Conservation (phyloP, 1,140 invertebrate genomes). For the Drosophila murphyi region DNA sequence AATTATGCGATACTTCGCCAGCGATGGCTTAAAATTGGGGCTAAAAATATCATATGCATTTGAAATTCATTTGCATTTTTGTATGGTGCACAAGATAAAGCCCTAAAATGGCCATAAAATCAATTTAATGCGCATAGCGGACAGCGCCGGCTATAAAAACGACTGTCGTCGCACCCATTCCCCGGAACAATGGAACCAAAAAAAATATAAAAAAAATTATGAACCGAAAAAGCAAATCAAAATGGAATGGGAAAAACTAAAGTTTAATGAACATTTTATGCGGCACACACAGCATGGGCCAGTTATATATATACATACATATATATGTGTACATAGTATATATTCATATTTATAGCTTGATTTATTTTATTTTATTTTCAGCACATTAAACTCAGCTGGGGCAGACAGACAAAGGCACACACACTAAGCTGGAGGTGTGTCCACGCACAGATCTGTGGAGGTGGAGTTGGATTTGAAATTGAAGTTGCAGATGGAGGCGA, state of each 20-base stretch:
- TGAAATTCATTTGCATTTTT: slow-evolving; percentile 63
- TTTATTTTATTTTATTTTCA: slow-evolving; percentile 58
- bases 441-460: slow-evolving; percentile 1
- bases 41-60: slow-evolving; percentile 51
- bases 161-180: slow-evolving; percentile 45
- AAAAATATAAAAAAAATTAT: slow-evolving; percentile 33
- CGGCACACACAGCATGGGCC: slow-evolving; percentile 57
- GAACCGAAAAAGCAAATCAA: slow-evolving; percentile 25
- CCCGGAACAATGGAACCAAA: slow-evolving; percentile 27
- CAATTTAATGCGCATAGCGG: slow-evolving; percentile 47
- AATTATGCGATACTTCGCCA: slow-evolving; percentile 51
- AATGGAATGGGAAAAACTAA: slow-evolving; percentile 4
- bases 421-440: slow-evolving; percentile 24
- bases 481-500: neutral
- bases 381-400: slow-evolving; percentile 29
- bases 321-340: neutral
- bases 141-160: slow-evolving; percentile 27
- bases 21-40: slow-evolving; percentile 42
- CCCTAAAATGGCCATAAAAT: slow-evolving; percentile 63
- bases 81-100: slow-evolving; percentile 30
- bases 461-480: slow-evolving; percentile 13
- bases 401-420: neutral
- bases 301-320: slow-evolving; percentile 1
- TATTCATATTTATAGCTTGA: slow-evolving; percentile 68
- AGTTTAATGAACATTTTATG: slow-evolving; percentile 70